A percentile compares a stretch with the other conserved stretches of the same genome.
Conservation (phyloP, 2,888 invertebrate species). For the Archaeoteleia sp. region DNA sequence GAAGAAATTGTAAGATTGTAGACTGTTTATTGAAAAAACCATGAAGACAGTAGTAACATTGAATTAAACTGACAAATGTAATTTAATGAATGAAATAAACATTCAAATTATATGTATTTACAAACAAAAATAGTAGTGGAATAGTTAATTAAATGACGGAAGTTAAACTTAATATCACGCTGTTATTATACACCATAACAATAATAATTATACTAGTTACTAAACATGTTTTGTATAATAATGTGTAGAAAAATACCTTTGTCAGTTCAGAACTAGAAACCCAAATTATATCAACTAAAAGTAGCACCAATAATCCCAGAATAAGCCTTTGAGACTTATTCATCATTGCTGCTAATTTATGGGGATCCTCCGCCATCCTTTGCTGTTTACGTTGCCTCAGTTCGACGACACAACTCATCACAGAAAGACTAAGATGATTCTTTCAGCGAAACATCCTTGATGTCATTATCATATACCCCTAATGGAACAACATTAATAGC, state of each 20-base stretch:
- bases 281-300: constrained; percentile 96
- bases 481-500: constrained; percentile 9
- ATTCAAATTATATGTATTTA: too few relatives aligned
- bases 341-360: constrained; percentile 75
- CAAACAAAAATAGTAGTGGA: too few relatives aligned
- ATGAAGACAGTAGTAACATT: too few relatives aligned
- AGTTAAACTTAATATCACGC: too few relatives aligned
- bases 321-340: constrained; percentile 84
- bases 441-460: constrained; percentile 25
- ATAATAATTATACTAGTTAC: constrained; percentile 11
- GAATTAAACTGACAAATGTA: too few relatives aligned
- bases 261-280: constrained; percentile 96
- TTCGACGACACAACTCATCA: constrained; percentile 72
- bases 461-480: constrained; percentile 14
- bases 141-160: too few relatives aligned
- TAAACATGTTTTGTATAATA: constrained; percentile 1
- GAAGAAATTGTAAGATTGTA: too few relatives aligned
- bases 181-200: too few relatives aligned
- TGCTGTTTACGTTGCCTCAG: constrained; percentile 69
- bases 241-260: constrained; percentile 81
- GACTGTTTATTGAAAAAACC: too few relatives aligned
- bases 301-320: constrained; percentile 89
- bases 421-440: constrained; percentile 16
- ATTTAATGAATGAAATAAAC: too few relatives aligned
- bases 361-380: constrained; percentile 74